phyloP scores from a whole-genome alignment of 2,888 invertebrate genomes.

The Cetonia aurata region DNA sequence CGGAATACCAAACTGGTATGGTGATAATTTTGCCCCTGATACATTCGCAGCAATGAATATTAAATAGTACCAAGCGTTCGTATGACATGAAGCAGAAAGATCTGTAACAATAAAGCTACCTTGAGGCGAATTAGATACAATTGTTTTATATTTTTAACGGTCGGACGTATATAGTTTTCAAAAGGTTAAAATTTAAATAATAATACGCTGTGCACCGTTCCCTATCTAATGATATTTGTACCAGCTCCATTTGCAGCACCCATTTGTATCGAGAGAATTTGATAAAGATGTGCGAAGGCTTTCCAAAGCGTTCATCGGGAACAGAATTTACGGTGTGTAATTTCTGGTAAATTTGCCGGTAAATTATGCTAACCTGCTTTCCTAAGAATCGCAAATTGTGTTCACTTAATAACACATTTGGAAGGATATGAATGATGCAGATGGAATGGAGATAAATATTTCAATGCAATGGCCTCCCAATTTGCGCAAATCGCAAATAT shows the following conservation, averaged over 20 bases:
- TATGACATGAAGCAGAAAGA: constrained; percentile 12
- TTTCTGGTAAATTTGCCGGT: constrained; percentile 19
- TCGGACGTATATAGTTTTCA: constrained; percentile 10
- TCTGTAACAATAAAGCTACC: constrained; percentile 21
- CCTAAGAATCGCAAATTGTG: constrained; percentile 15
- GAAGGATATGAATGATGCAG: constrained; percentile 13
- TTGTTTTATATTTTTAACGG: constrained; percentile 7
- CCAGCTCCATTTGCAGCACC: background rate
- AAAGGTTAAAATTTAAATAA: constrained; percentile 20
- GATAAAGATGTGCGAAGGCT: constrained; percentile 10
- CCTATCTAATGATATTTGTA: constrained; percentile 1
- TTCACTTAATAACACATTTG: constrained; percentile 20
- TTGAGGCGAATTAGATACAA: background rate
- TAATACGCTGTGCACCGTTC: constrained; percentile 2
- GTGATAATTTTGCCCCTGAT: constrained; percentile 7
- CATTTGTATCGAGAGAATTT: background rate
- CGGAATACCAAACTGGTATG: background rate
- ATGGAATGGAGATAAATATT: constrained; percentile 15
- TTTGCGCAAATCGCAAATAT: constrained; percentile 17
- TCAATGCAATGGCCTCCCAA: background rate
- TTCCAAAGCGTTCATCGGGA: background rate
- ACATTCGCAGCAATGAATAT: constrained; percentile 10
- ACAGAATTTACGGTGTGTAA: constrained; percentile 11
- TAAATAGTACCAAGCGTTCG: constrained; percentile 3
- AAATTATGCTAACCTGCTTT: constrained; percentile 26